A percentile compares a stretch with the other conserved stretches of the same genome.
Conservation (phyloP, 2,888 invertebrate species). For the Archips crataeganus region DNA sequence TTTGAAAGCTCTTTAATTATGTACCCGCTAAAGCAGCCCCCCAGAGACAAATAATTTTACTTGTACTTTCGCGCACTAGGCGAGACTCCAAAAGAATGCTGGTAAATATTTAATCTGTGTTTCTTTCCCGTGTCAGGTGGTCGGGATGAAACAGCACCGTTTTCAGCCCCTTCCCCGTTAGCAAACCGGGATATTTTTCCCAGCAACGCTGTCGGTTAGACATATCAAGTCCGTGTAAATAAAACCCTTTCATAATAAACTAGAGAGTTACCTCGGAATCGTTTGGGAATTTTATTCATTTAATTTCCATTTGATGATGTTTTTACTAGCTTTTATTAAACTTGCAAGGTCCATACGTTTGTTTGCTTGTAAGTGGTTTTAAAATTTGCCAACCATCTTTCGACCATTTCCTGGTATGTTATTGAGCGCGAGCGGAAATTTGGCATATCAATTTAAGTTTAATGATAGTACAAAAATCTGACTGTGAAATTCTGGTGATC, state of each 20-base stretch:
- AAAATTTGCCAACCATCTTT: too few relatives aligned
- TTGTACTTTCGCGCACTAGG: slow-evolving; percentile 26
- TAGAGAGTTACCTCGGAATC: background rate
- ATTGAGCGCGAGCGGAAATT: too few relatives aligned
- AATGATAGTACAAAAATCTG: too few relatives aligned
- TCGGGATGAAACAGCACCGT: slow-evolving; percentile 16
- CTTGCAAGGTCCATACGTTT: too few relatives aligned
- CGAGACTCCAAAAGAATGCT: slow-evolving; percentile 35
- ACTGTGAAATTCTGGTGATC: too few relatives aligned
- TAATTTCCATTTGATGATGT: background rate
- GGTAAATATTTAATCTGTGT: slow-evolving; percentile 44
- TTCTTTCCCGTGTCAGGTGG: slow-evolving; percentile 36
- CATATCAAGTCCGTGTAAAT: slow-evolving; percentile 12
- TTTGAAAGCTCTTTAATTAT: slow-evolving; percentile 13
- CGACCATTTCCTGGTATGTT: too few relatives aligned
- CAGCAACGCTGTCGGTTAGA: background rate
- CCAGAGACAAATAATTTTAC: slow-evolving; percentile 30
- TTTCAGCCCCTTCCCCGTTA: slow-evolving; percentile 18
- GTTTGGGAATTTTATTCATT: background rate
- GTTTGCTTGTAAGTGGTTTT: too few relatives aligned
- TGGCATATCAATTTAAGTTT: too few relatives aligned
- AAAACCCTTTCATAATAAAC: slow-evolving; percentile 5
- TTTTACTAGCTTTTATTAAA: background rate
- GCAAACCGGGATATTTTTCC: slow-evolving; percentile 13
- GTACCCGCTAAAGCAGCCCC: slow-evolving; percentile 2